Base-by-base conservation (phyloP, 2,113 vertebrate genomes). In the Hystrix brachyura region DNA sequence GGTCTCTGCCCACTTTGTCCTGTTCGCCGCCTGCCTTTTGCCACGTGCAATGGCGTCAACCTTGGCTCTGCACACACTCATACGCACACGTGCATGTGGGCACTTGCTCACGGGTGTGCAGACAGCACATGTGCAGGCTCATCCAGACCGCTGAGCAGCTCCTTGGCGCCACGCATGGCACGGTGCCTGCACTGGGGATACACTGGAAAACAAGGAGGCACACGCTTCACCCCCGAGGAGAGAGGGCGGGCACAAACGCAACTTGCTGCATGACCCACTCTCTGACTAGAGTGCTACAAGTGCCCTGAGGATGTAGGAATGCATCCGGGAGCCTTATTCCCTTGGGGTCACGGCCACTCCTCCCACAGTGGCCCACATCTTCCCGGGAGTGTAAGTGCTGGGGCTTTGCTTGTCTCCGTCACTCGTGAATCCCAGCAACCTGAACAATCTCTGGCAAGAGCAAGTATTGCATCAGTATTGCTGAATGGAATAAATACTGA, bases 401-500 rank as follows among this genome's bases (percentile, higher is more conserved):
- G 38, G 23, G 17, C 69, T 76, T 48, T 29, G 10, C 38, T 53
- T 57, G 10, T 57, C 51, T 86, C 74, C 55, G 13, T 74, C 59
- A 89, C 5, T 89, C 4, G 32, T 51, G 19, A 57, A 46, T 78
- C 60, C 34, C 74, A 43, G 46, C 25, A 91, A 53, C 38, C 51
- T 88, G 38, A 94, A 62, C 14, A 64, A 32, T 11, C 8, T 38
- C n/a, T 65, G 59, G 59, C 32, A 82, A 86, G 0, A 85, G 29
- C 7, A 32, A 55, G 46, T 57, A 85, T 55, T 48, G 76, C 71
- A 65, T n/a, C 57, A 60, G 5, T 62, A 57, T 53, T 84, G 23
- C 46, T 89, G 32, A 88, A 43, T 62, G 71, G 91, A 93, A 93
- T 91, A 93, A 94, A 57, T 82, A 55, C 74, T 67, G 32, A 91